These are phyloP conservation scores for Oceanodroma tethys DNA, from an alignment of 2,113 vertebrate species.

Conservation along the genomic window DNA sequence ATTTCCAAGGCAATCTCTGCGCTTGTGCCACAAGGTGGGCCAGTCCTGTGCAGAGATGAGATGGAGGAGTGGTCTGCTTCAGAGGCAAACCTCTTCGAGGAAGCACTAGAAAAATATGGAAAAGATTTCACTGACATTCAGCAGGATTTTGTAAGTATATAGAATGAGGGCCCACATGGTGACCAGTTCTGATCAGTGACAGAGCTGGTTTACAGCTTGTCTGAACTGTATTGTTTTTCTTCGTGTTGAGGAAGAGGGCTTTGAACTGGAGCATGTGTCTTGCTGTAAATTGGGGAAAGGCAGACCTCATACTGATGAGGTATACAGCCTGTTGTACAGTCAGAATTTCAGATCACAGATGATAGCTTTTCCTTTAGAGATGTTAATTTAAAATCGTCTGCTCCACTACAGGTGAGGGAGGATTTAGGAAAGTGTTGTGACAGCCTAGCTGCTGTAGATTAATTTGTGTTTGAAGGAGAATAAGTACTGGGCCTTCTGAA, in stretches of 20 bases:
- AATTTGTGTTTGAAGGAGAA: background rate
- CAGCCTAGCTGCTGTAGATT: background rate
- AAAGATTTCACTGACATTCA: conserved; percentile 99
- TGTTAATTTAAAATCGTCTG: background rate
- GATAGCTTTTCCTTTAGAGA: background rate
- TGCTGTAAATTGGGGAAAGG: background rate
- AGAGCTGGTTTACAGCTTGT: background rate
- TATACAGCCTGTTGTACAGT: background rate
- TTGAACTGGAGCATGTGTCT: background rate
- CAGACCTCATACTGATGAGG: background rate
- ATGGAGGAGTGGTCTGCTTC: conserved; percentile 99
- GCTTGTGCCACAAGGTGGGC: conserved; percentile 97
- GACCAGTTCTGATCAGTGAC: background rate
- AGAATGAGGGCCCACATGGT: background rate
- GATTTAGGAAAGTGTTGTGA: background rate
- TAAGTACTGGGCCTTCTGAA: background rate
- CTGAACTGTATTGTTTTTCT: background rate
- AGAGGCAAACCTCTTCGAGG: conserved; percentile 96
- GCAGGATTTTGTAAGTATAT: conserved; percentile 93
- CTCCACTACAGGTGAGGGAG: background rate
- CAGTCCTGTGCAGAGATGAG: conserved; percentile 94
- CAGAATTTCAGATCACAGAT: background rate
- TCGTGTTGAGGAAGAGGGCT: background rate
- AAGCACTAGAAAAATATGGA: conserved; percentile 96
- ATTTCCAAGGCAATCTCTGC: conserved; percentile 95